Evolutionary conservation across 92 coral and sea anemone genomes (phyloP).

Genomic region (Galaxea fascicularis): DNA sequence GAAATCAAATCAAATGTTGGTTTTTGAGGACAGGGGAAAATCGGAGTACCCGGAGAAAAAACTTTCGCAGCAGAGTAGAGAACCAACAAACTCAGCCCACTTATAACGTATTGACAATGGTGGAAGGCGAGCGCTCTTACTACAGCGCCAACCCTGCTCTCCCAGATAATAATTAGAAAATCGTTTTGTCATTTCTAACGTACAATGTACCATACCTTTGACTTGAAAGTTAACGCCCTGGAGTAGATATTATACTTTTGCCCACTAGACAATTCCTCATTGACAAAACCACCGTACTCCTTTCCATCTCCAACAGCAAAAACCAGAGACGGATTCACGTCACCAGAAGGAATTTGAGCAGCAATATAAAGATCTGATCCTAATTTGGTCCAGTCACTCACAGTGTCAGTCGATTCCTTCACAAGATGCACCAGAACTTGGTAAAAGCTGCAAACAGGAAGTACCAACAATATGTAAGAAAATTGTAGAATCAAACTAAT

Average conservation of each 20-base stretch:
- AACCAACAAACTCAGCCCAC: too few relatives aligned
- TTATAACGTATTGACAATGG: too few relatives aligned
- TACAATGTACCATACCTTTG: background rate
- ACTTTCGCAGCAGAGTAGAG: too few relatives aligned
- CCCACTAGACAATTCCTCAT: background rate
- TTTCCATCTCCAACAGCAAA: background rate
- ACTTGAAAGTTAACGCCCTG: background rate
- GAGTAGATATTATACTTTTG: background rate
- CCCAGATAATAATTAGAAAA: too few relatives aligned
- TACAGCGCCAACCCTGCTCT: too few relatives aligned
- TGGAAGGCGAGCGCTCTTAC: too few relatives aligned
- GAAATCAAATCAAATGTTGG: too few relatives aligned
- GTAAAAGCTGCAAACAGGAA: background rate
- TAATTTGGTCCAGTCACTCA: background rate
- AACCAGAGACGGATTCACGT: background rate
- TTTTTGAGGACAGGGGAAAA: too few relatives aligned
- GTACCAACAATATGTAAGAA: background rate
- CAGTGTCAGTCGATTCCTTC: background rate
- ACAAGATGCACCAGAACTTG: background rate
- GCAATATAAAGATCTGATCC: background rate
- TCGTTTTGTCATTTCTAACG: background rate
- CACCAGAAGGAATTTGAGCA: background rate
- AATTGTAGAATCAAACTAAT: too few relatives aligned
- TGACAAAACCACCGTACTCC: background rate
- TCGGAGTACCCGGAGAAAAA: too few relatives aligned